A percentile compares a stretch with the other conserved stretches of the same genome.
Evolutionary conservation across 2,888 invertebrate genomes (phyloP).

Genomic region (Cheilosia variabilis): DNA sequence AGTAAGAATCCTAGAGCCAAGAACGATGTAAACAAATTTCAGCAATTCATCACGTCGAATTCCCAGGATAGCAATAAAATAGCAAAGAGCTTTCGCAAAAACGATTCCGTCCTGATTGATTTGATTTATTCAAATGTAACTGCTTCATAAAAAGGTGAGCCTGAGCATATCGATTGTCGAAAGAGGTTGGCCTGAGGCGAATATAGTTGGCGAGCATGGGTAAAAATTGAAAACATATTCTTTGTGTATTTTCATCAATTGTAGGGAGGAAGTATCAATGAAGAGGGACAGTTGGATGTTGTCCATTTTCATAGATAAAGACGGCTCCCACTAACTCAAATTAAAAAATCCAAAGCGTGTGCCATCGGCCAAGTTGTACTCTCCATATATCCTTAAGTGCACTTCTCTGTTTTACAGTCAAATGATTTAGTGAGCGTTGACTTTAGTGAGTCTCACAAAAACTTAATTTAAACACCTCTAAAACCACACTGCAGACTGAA

Average conservation of each 20-base stretch:
- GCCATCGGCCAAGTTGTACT: no score
- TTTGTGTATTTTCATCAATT: no score
- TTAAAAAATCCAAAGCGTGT: no score
- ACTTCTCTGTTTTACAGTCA: not conserved
- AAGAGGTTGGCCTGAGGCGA: no score
- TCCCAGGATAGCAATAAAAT: slow-evolving; percentile 68
- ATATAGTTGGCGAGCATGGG: no score
- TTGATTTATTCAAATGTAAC: slow-evolving; percentile 74
- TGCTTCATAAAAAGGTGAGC: slow-evolving; percentile 65
- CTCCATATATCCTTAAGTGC: not conserved
- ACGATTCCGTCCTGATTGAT: slow-evolving; percentile 72
- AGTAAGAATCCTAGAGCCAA: slow-evolving; percentile 47
- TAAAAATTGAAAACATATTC: no score
- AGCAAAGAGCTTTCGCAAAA: slow-evolving; percentile 52
- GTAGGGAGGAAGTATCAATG: no score
- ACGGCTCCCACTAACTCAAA: no score
- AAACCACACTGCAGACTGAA: not conserved
- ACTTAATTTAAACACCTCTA: not conserved
- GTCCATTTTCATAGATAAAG: no score
- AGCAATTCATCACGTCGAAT: slow-evolving; percentile 72
- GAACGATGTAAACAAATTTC: slow-evolving; percentile 66
- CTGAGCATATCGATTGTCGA: slow-evolving; percentile 52
- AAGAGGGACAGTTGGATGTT: no score
- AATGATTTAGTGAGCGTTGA: not conserved
- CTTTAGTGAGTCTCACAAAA: not conserved